Conservation (phyloP, 2,797 vertebrate species). For the Tangara arthus region DNA sequence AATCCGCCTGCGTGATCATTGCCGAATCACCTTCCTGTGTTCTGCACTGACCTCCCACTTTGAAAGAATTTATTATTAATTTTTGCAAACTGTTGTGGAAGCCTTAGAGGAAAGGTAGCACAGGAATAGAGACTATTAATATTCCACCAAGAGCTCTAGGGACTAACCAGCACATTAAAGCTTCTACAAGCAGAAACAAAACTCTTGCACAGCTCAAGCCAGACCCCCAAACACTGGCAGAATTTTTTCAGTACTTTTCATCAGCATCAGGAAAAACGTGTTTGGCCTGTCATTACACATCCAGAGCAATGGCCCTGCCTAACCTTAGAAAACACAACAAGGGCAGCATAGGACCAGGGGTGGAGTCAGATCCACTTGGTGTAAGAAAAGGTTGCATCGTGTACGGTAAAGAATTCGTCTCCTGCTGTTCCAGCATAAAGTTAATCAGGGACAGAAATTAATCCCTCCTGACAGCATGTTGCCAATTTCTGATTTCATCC, state of each 20-base stretch:
- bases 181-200: neutral
- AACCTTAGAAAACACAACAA: neutral
- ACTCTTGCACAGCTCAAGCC: neutral
- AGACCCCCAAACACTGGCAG: neutral
- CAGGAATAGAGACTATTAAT: neutral
- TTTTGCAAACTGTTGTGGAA: neutral
- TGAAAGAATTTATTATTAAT: neutral
- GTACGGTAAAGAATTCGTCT: neutral
- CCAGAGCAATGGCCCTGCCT: neutral
- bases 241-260: neutral
- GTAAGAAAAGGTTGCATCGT: neutral
- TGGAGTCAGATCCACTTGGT: neutral
- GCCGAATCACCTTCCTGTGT: neutral
- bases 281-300: neutral
- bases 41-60: neutral
- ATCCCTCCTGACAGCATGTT: constrained; percentile 59
- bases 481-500: constrained; percentile 55
- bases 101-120: neutral
- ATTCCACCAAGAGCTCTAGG: neutral
- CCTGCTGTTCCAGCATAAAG: constrained; percentile 43
- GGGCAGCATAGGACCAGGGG: accelerated
- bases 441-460: constrained; percentile 65
- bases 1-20: accelerated
- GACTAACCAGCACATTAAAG: neutral
- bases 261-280: neutral